Conservation (phyloP, 1,140 invertebrate species). For the Bactericera cockerelli region DNA sequence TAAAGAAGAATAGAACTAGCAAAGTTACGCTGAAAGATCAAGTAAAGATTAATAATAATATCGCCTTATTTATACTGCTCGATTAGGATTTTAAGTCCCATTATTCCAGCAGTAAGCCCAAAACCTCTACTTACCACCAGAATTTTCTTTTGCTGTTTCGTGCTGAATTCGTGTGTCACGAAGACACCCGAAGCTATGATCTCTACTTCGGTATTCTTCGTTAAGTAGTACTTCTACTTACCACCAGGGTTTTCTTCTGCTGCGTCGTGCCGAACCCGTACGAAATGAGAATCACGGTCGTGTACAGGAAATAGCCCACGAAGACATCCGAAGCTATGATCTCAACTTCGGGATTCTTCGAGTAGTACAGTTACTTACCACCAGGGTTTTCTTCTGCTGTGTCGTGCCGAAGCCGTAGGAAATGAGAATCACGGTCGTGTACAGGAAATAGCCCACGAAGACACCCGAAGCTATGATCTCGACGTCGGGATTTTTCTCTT, state of each 20-base stretch:
- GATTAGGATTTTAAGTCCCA: too few species aligned
- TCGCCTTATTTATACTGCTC: too few species aligned
- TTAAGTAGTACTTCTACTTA: constrained; percentile 26
- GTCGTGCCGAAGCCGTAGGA: constrained; percentile 48
- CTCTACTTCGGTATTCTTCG: constrained; percentile 66
- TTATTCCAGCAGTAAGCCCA: too few species aligned
- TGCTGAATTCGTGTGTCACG: constrained; percentile 49
- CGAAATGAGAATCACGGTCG: constrained; percentile 22
- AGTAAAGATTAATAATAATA: background rate
- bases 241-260: constrained; percentile 45
- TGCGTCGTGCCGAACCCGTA: constrained; percentile 52
- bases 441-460: constrained; percentile 64
- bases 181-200: constrained; percentile 70
- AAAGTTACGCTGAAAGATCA: background rate
- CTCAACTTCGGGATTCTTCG: constrained; percentile 63
- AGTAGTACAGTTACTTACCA: constrained; percentile 29
- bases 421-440: constrained; percentile 23
- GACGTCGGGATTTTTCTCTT: constrained; percentile 66
- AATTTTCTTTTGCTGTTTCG: constrained; percentile 50
- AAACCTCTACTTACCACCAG: constrained; percentile 37
- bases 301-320: constrained; percentile 58
- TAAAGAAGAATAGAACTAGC: background rate
- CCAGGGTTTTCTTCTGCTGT: constrained; percentile 47
- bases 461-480: constrained; percentile 73
- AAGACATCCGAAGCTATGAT: constrained; percentile 70